Base-by-base conservation (phyloP, 1,140 invertebrate genomes). In the Trissolcus basalis region DNA sequence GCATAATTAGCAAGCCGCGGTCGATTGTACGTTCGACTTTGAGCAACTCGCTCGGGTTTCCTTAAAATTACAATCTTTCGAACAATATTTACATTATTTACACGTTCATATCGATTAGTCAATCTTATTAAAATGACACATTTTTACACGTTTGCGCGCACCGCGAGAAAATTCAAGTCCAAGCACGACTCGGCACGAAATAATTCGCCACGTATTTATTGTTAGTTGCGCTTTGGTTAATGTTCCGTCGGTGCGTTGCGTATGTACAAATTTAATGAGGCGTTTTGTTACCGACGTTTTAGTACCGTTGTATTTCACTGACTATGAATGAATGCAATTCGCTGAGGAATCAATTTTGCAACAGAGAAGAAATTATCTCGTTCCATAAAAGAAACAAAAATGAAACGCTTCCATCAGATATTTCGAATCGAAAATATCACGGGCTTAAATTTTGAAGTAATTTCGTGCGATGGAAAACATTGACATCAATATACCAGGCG, bases 71-170 rank as follows among this genome's bases (percentile, higher is more conserved):
- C 14, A 71, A 58, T 72, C 35, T 63, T 15, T 67, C 39, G 39
- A 63, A 71, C 47, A 10, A 5, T 77, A 77, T 77, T 56, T 77
- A 77, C 74, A 77, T 64, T 61, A 77, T 77, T 41, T 77, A 77
- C 74, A 77, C 13, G 10, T 39, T 53, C 60, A 33, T 47, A 13
- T 45, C 43, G 55, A 27, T 55, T 55, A 27, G 14, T 41, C 53
- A 48, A 16, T 48, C 41, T 55, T 63, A 59, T 67, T 56, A 60
- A n/a, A 70, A 41, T 27, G 44, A 35, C 43, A 35, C n/a, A 45
- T 60, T 59, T 74, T 74, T 74, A 65, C 60, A 65, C 33, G 44
- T 33, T 50, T 27, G 19, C 19, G 19, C 19, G 36, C 51, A 43
- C 58, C 11, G 50, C 11, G 10, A 32, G 35, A n/a, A 19, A 16